Evolutionary conservation across 1,140 invertebrate genomes (phyloP), one percentile per base, ranked within the genome.

Genomic region (Tyrophagus putrescentiae): DNA sequence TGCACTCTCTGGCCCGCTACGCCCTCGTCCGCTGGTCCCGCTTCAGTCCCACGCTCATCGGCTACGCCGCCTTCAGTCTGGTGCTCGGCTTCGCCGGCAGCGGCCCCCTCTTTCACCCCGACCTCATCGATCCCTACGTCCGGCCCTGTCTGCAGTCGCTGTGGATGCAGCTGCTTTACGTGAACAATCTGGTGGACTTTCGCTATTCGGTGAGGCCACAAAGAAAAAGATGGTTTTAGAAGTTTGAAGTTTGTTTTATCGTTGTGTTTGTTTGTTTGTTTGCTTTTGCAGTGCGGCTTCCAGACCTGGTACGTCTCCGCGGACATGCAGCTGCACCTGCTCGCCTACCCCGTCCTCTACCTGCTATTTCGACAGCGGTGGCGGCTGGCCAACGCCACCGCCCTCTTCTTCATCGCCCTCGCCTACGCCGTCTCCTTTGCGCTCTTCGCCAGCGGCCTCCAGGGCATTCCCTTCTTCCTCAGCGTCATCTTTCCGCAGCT

Each of bases 271-370:
- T 23, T 11, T 4, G 13, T 50, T 50, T 13, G 25, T 16, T 50
- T 50, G 13, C 16, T 32, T 31, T 58, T 48, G 6, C 18, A 64
- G 64, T 64, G 64, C 31, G 61, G 60, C n/a, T 45, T 60, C 16
- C 52, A 58, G 13, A 64, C 64, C 2, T 64, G 64, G 64, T 64
- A 64, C 27, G 7, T 64, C 25, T 62, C 60, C 13, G 64, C 61
- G 0, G 64, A 64, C 45, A 61, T 64, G 21, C 64, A 64, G 29
- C 48, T 64, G 5, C 33, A 64, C 27, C n/a, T 64, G 1, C 16
- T 64, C 5, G 21, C 60, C 2, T 41, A 56, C 28, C 29, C 45
- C 21, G 39, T 64, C 18, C 23, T 64, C 1, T 57, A n/a, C 11
- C 25, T 54, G 11, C 3, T 27, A 11, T 13, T 18, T 25, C 27